phyloP scores from a whole-genome alignment of 92 coral and sea anemone species.

The Metridium senile region DNA sequence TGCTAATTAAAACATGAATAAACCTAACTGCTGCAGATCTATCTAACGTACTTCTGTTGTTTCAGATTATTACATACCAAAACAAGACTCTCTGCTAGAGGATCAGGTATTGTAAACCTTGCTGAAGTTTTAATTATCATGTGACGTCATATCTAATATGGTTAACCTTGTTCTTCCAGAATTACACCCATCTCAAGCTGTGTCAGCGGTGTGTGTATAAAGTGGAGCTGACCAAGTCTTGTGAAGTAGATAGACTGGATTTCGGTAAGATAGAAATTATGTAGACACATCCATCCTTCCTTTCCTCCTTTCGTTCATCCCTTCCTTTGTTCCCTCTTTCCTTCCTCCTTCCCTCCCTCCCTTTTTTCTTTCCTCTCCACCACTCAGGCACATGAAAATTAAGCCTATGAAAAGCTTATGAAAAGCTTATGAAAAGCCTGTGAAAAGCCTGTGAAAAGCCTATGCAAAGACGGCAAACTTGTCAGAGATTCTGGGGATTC shows the following conservation, averaged over 20 bases:
- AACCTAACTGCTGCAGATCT: too few relatives aligned
- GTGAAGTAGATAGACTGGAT: slow-evolving; percentile 73
- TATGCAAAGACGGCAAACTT: too few relatives aligned
- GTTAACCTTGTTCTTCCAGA: slow-evolving; percentile 38
- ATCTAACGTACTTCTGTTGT: background rate
- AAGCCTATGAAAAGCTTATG: too few relatives aligned
- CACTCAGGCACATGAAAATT: too few relatives aligned
- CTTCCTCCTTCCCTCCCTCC: too few relatives aligned
- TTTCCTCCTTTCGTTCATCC: background rate
- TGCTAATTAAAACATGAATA: too few relatives aligned
- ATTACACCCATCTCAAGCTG: slow-evolving; percentile 69
- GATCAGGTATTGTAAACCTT: slow-evolving; percentile 68
- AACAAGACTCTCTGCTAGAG: slow-evolving; percentile 73
- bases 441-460: too few relatives aligned
- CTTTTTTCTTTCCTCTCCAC: too few relatives aligned
- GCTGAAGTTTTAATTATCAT: too few relatives aligned
- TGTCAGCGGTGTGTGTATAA: slow-evolving; percentile 79
- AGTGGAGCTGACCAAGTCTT: slow-evolving; percentile 81
- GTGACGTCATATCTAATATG: slow-evolving; percentile 83
- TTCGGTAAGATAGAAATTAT: slow-evolving; percentile 64
- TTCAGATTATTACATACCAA: slow-evolving; percentile 82
- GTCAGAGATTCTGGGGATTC: too few relatives aligned
- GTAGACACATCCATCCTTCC: too few relatives aligned
- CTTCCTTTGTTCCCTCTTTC: background rate
- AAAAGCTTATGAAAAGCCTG: too few relatives aligned